phyloP scores from a whole-genome alignment of 1,140 invertebrate species.

The Papilio glaucus region DNA sequence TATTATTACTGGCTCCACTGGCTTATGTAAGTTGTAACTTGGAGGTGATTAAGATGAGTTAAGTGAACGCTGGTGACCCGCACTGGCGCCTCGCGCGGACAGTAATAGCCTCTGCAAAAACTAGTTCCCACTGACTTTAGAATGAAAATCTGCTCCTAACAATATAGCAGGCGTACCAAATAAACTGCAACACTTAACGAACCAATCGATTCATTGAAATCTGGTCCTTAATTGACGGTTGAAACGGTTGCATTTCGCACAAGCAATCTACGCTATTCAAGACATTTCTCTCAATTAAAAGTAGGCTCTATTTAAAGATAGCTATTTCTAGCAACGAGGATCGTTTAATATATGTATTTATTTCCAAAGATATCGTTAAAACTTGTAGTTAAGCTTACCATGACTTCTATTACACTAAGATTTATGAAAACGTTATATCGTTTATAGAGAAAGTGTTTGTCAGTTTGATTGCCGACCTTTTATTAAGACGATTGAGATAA shows the following conservation, averaged over 20 bases:
- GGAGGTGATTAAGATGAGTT: conserved; percentile 22
- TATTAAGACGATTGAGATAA: too few species aligned
- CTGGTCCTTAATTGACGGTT: neutral
- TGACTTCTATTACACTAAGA: neutral
- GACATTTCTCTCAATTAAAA: neutral
- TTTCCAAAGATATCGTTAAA: conserved; percentile 10
- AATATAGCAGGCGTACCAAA: neutral
- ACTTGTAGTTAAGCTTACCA: neutral
- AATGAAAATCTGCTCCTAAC: conserved; percentile 35
- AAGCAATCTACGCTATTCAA: neutral
- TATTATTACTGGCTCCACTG: neutral
- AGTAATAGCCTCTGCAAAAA: conserved; percentile 40
- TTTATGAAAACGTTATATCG: neutral
- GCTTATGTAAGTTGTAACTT: neutral
- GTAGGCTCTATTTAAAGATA: conserved; percentile 11
- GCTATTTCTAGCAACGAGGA: conserved; percentile 3
- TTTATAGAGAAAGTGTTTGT: conserved; percentile 1
- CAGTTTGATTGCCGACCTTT: neutral
- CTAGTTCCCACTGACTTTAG: conserved; percentile 28
- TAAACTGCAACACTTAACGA: neutral
- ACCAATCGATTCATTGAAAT: neutral
- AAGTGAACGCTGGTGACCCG: conserved; percentile 31
- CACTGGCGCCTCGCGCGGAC: conserved; percentile 34
- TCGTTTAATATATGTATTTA: conserved; percentile 5
- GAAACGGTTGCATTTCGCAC: neutral